Evolutionary conservation across 2,797 vertebrate species (phyloP).

Genomic region (Acrocephalus scirpaceus): DNA sequence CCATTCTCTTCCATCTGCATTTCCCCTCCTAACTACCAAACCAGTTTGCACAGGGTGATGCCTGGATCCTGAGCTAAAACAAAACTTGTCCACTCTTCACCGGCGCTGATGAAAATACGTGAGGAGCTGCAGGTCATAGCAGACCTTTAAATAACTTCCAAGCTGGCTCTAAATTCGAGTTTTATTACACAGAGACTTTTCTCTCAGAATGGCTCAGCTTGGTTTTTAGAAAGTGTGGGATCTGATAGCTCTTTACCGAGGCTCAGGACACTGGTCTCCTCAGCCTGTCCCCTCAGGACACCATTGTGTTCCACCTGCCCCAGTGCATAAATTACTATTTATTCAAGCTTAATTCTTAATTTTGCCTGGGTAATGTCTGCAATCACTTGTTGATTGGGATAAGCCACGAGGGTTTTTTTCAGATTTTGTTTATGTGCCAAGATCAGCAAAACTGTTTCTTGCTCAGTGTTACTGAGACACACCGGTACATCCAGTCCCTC

Average conservation of each 20-base stretch:
- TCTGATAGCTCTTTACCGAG: background rate
- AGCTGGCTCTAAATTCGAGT: background rate
- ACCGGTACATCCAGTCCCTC: background rate
- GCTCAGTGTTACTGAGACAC: background rate
- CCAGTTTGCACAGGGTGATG: background rate
- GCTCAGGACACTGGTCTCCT: background rate
- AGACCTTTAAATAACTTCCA: background rate
- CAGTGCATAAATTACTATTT: background rate
- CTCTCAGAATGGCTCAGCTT: background rate
- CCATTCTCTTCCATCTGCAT: background rate
- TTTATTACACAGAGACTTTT: background rate
- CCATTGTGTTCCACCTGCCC: background rate
- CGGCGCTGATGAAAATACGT: background rate
- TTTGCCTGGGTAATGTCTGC: background rate
- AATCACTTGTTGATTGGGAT: background rate
- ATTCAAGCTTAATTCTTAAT: background rate
- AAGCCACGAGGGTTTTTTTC: accelerated
- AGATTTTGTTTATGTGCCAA: background rate
- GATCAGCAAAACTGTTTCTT: background rate
- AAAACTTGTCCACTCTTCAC: background rate
- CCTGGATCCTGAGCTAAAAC: background rate
- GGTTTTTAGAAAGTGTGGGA: background rate
- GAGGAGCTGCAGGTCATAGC: background rate
- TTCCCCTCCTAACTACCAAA: background rate
- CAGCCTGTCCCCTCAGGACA: background rate